Evolutionary conservation across 2,113 vertebrate genomes (phyloP).

Genomic region (Heterotis niloticus): DNA sequence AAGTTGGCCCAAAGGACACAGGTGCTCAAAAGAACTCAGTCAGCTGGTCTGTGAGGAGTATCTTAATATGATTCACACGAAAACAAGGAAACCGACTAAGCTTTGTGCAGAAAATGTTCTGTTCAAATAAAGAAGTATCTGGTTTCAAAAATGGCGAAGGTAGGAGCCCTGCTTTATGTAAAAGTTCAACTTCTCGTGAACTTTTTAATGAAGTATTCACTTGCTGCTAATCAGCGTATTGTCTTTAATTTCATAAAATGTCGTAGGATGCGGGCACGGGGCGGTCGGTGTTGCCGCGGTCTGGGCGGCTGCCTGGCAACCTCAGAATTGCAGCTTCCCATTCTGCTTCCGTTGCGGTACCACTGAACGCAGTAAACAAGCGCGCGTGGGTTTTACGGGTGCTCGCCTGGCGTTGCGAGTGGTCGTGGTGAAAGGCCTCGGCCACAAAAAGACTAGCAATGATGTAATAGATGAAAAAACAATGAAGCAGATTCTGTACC

Average conservation of each 20-base stretch:
- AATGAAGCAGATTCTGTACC: background rate
- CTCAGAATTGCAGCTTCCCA: too few relatives aligned
- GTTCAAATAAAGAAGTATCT: background rate
- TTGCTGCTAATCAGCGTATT: background rate
- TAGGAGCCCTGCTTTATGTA: background rate
- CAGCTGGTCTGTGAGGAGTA: constrained; percentile 46
- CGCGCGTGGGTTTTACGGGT: too few relatives aligned
- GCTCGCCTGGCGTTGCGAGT: too few relatives aligned
- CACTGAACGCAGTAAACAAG: too few relatives aligned
- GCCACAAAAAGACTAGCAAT: background rate
- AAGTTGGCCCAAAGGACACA: background rate
- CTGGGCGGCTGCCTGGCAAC: too few relatives aligned
- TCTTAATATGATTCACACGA: constrained; percentile 19
- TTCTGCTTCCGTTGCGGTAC: too few relatives aligned
- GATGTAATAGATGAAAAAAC: background rate
- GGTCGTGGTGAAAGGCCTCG: too few relatives aligned
- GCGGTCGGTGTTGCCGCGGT: too few relatives aligned
- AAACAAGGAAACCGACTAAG: background rate
- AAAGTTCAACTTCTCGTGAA: background rate
- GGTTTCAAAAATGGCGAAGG: background rate
- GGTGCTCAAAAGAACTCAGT: constrained; percentile 27
- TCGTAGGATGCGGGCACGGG: too few relatives aligned
- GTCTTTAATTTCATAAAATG: too few relatives aligned
- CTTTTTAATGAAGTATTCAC: background rate
- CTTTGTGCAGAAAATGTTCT: background rate